phyloP scores from a whole-genome alignment of 1,140 invertebrate species.

The Mercenaria mercenaria region DNA sequence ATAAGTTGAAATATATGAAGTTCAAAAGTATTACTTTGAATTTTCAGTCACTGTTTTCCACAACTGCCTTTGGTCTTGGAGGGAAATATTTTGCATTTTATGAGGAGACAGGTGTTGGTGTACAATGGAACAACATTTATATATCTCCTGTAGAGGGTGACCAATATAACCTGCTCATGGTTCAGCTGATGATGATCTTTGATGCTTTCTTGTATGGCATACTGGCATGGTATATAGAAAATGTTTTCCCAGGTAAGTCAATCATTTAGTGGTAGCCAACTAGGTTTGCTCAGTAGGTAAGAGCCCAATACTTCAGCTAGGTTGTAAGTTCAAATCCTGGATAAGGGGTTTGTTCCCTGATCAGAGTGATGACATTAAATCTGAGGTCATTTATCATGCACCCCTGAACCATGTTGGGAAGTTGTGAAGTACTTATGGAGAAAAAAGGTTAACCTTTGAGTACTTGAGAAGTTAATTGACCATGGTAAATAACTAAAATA shows the following conservation, averaged over 20 bases:
- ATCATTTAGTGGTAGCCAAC: no score
- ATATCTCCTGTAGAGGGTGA: slow-evolving; percentile 90
- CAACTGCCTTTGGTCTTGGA: slow-evolving; percentile 92
- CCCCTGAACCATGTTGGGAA: no score
- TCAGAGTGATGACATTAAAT: neutral
- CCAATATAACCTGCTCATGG: slow-evolving; percentile 89
- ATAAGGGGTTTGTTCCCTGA: neutral
- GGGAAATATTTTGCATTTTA: slow-evolving; percentile 90
- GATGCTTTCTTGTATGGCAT: slow-evolving; percentile 86
- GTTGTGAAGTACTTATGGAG: no score
- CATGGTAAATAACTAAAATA: no score
- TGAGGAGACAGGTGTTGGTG: slow-evolving; percentile 89
- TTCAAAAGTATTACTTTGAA: no score
- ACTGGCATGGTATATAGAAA: slow-evolving; percentile 89
- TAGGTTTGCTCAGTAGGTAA: no score
- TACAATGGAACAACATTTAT: slow-evolving; percentile 92
- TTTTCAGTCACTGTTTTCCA: slow-evolving; percentile 89
- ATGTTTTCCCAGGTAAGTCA: slow-evolving; percentile 88
- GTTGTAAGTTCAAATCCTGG: no score
- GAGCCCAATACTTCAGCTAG: no score
- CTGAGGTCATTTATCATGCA: neutral
- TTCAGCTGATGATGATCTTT: slow-evolving; percentile 88
- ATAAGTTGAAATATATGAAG: no score
- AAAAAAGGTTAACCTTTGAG: no score
- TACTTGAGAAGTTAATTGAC: no score